These are phyloP conservation scores for Orbicella faveolata DNA, from an alignment of 64 coral and sea anemone species.

Conservation along the genomic window DNA sequence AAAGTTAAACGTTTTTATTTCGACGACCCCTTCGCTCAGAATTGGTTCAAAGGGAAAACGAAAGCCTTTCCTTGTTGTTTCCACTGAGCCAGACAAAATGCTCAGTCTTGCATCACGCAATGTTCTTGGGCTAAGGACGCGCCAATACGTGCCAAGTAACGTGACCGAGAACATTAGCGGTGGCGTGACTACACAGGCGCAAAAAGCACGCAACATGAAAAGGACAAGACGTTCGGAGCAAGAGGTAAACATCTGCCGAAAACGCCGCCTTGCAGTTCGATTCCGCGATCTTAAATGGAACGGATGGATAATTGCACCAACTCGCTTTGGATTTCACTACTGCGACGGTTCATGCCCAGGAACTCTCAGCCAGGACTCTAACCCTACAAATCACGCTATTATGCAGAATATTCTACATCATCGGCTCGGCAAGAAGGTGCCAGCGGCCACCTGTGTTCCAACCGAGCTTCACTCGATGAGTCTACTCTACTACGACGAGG, in stretches of 20 bases:
- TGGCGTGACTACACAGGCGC: neutral
- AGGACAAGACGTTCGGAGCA: constrained; percentile 1
- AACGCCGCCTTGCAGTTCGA: constrained; percentile 17
- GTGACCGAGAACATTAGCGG: neutral
- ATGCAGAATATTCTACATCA: constrained; percentile 51
- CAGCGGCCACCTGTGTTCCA: constrained; percentile 37
- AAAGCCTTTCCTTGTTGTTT: constrained; percentile 29
- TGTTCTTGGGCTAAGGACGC: neutral
- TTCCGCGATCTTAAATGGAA: constrained; percentile 20
- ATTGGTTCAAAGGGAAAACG: constrained; percentile 14
- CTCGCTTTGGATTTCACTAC: constrained; percentile 34
- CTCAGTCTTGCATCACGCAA: neutral
- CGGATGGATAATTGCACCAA: constrained; percentile 48
- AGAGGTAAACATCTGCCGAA: neutral
- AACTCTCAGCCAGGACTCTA: constrained; percentile 18
- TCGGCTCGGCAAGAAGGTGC: constrained; percentile 10
- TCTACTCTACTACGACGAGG: constrained; percentile 28
- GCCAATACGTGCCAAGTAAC: neutral
- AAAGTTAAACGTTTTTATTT: neutral
- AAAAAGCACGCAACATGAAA: neutral
- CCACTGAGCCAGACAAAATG: neutral
- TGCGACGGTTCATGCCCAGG: constrained; percentile 22
- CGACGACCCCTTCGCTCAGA: neutral
- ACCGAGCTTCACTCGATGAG: constrained; percentile 44
- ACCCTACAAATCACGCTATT: constrained; percentile 48